These are phyloP conservation scores for Myotis daubentonii DNA, from an alignment of 2,797 vertebrate species.

Conservation along the genomic window DNA sequence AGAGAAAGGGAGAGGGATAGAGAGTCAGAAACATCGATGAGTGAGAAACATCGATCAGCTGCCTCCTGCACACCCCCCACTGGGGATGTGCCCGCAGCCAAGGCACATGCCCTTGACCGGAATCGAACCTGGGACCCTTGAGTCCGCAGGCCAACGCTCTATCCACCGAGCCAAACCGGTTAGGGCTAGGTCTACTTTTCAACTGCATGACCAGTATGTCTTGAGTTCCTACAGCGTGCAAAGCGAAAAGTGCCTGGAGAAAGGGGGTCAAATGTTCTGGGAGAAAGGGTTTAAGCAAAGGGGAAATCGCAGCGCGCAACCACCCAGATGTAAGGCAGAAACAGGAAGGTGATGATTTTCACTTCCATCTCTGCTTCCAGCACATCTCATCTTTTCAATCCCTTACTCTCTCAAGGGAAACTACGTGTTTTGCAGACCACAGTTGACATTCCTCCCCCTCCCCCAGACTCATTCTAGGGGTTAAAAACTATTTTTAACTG, in stretches of 20 bases:
- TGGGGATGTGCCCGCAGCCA: too few species aligned
- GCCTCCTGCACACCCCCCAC: too few species aligned
- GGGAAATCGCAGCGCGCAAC: background rate
- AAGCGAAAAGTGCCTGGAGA: background rate
- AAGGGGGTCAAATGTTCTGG: background rate
- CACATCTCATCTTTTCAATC: background rate
- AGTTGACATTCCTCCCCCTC: background rate
- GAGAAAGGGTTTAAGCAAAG: background rate
- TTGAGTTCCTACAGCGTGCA: background rate
- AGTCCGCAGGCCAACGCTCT: too few species aligned
- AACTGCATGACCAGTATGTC: background rate
- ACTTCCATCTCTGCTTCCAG: background rate
- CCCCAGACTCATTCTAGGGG: background rate
- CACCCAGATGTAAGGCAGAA: background rate
- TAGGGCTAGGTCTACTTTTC: background rate
- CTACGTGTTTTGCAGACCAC: background rate
- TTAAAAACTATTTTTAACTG: background rate
- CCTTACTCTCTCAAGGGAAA: background rate
- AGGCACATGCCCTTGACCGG: too few species aligned
- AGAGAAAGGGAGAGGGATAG: too few species aligned
- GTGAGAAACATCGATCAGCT: too few species aligned
- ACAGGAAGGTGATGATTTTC: background rate
- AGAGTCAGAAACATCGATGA: too few species aligned
- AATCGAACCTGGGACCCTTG: too few species aligned
- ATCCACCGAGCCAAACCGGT: too few species aligned